A percentile compares a stretch with the other conserved stretches of the same genome.
Conservation (phyloP, 64 coral and sea anemone genomes). For the Montipora foliosa region DNA sequence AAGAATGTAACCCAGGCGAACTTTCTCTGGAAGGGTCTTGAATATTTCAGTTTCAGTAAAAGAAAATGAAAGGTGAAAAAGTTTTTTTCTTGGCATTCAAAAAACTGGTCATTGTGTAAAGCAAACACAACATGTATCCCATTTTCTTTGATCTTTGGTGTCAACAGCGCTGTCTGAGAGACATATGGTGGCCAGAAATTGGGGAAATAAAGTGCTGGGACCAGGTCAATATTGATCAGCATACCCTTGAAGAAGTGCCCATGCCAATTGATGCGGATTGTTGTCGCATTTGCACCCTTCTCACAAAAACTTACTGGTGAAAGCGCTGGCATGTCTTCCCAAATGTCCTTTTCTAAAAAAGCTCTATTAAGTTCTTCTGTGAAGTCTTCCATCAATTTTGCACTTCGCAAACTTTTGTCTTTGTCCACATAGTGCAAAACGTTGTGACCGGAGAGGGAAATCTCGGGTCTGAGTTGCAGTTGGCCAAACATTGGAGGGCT, state of each 20-base stretch:
- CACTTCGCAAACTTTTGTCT: constrained; percentile 33
- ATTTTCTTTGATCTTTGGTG: constrained; percentile 9
- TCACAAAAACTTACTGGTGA: constrained; percentile 10
- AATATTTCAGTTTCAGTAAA: constrained; percentile 8
- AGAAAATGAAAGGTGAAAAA: constrained; percentile 11
- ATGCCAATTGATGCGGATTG: constrained; percentile 10
- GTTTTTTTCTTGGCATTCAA: constrained; percentile 1
- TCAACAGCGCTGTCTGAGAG: constrained; percentile 18
- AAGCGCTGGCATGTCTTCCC: constrained; percentile 11
- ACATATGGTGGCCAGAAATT: constrained; percentile 4
- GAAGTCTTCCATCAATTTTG: constrained; percentile 26
- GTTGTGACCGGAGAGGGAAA: neutral
- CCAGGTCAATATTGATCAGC: neutral
- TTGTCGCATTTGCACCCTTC: neutral
- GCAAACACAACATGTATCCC: constrained; percentile 16
- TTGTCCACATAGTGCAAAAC: constrained; percentile 16
- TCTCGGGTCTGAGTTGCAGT: neutral
- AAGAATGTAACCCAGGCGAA: neutral
- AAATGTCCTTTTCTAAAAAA: constrained; percentile 9
- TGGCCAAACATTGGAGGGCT: constrained; percentile 15
- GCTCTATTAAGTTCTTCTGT: constrained; percentile 26
- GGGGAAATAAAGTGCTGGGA: constrained; percentile 3
- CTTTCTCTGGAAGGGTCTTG: constrained; percentile 8
- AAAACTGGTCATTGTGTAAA: constrained; percentile 8
- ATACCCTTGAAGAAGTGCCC: constrained; percentile 2